Evolutionary conservation across 2,113 vertebrate genomes (phyloP), one percentile per base, ranked within the genome.

Genomic region (Numida meleagris): DNA sequence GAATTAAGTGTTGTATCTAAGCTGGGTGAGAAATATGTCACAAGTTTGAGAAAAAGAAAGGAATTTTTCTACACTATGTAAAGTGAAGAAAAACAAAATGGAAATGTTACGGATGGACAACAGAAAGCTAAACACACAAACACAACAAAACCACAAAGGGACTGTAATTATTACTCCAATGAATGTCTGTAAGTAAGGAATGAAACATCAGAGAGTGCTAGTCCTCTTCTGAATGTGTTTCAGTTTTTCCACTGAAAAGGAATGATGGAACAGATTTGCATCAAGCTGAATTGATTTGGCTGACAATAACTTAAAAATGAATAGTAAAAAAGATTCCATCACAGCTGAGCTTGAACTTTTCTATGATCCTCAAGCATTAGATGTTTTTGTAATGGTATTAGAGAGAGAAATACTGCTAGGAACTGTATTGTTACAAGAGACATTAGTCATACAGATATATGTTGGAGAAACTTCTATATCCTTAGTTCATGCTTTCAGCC

Each of bases 11-110:
- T 31, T 73, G 16, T 38, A 82, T 51, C 24, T 51, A 57, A 67
- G 50, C 18, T 77, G 40, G 12, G 25, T 83, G 42, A 84, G 45
- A 48, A 86, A 66, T 42, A 21, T 14, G 14, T 34, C 31, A n/a
- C 10, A 40, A 10, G 40, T 76, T 58, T 78, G 10, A 59, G 51
- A 83, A 23, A 55, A 81, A 71, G 36, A 92, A 63, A 45, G 12
- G 3, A 63, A n/a, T 2, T 53, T 88, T 58, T 58, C 18, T 45
- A 33, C 12, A 12, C 2, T 16, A 62, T 0, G 1, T n/a, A 42
- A 88, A 12, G 3, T 58, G 9, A 46, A 51, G 25, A 83, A 59
- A 25, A 88, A 67, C 7, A 72, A 87, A 73, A 81, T 33, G 5
- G 34, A 95, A 90, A n/a, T 9, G 9, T 21, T 92, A 51, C 46